phyloP scores from a whole-genome alignment of 2,113 vertebrate species.

The Chrysochloris asiatica region DNA sequence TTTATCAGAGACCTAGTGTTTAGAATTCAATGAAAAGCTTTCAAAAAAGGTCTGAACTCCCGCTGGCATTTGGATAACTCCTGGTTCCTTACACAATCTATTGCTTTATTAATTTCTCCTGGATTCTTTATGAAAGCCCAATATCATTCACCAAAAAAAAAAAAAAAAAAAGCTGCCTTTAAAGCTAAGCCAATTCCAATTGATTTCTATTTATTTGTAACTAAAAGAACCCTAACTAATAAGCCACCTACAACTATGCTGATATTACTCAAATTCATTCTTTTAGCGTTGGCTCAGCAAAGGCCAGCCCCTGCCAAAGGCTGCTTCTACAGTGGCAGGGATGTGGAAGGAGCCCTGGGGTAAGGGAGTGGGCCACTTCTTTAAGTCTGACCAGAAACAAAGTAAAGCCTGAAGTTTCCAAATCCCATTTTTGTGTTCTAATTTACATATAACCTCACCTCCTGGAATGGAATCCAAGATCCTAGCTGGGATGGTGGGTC shows the following conservation, averaged over 20 bases:
- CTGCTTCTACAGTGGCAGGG: not conserved
- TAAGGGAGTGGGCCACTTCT: not conserved
- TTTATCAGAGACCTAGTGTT: not conserved
- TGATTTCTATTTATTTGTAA: constrained; percentile 54
- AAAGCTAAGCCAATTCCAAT: constrained; percentile 40
- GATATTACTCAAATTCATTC: constrained; percentile 16
- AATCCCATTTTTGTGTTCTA: not conserved
- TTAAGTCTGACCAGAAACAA: not conserved
- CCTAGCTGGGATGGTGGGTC: not conserved
- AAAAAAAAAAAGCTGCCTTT: not conserved
- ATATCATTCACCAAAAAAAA: not conserved
- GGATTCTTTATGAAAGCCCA: constrained; percentile 9
- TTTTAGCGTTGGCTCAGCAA: constrained; percentile 52
- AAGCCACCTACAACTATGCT: constrained; percentile 27
- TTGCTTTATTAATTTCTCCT: constrained; percentile 66
- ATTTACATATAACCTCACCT: not conserved
- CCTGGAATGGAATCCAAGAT: not conserved
- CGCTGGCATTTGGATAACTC: constrained; percentile 16
- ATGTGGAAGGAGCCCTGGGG: not conserved
- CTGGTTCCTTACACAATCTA: constrained; percentile 9
- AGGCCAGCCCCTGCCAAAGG: not conserved
- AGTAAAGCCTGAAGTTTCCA: constrained; percentile 20
- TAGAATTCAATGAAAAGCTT: constrained; percentile 34
- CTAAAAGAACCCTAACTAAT: constrained; percentile 42
- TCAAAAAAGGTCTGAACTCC: constrained; percentile 31